Conservation (phyloP, 2,888 invertebrate genomes). For the Thumatha senex region DNA sequence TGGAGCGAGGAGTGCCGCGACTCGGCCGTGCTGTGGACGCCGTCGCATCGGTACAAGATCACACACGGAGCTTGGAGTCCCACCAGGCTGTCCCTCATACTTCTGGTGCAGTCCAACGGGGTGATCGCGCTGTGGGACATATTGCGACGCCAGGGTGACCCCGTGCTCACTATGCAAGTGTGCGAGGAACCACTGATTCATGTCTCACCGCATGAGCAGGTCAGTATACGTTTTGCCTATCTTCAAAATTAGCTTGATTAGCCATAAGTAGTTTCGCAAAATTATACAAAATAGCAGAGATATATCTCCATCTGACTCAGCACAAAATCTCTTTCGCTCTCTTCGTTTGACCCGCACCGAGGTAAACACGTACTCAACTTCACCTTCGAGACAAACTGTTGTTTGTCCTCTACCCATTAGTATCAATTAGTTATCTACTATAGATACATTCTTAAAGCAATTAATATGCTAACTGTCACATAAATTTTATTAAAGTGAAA, state of each 20-base stretch:
- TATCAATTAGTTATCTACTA: too few relatives aligned
- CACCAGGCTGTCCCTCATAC: conserved; percentile 91
- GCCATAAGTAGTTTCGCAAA: not conserved
- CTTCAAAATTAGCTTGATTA: not conserved
- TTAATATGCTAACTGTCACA: too few relatives aligned
- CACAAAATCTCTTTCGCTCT: too few relatives aligned
- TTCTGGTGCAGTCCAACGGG: conserved; percentile 91
- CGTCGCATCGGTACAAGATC: conserved; percentile 85
- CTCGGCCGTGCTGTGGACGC: conserved; percentile 95
- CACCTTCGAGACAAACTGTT: too few relatives aligned
- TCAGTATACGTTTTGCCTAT: not conserved
- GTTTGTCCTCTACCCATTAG: too few relatives aligned
- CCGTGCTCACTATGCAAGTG: conserved; percentile 85
- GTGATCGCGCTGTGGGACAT: conserved; percentile 94
- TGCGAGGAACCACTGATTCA: conserved; percentile 59
- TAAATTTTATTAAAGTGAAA: too few relatives aligned
- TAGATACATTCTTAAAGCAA: too few relatives aligned
- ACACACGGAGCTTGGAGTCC: conserved; percentile 94
- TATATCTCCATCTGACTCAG: conserved; percentile 3
- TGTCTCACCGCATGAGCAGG: conserved; percentile 1
- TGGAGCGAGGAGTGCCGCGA: conserved; percentile 98
- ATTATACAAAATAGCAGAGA: not conserved
- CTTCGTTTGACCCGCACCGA: too few relatives aligned
- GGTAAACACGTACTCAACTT: too few relatives aligned
- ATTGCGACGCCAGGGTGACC: conserved; percentile 90